Evolutionary conservation across 2,797 vertebrate species (phyloP).

Genomic region (Pitangus sulphuratus): DNA sequence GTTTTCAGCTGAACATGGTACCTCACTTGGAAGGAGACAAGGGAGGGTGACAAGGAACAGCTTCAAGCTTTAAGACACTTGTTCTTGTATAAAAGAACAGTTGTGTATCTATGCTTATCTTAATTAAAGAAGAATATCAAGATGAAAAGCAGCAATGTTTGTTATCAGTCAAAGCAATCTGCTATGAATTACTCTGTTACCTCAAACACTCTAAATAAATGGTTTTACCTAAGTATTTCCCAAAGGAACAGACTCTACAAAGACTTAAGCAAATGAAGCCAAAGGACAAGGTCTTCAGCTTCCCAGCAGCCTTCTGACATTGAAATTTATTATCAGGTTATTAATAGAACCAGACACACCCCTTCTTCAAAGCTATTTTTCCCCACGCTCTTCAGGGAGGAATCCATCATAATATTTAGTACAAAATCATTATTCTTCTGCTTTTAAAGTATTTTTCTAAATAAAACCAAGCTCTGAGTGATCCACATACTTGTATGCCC

Average conservation of each 20-base stretch:
- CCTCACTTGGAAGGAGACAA: background rate
- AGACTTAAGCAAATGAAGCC: background rate
- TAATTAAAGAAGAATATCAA: background rate
- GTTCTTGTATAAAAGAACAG: background rate
- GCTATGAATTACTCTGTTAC: background rate
- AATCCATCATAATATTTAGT: background rate
- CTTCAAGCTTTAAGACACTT: background rate
- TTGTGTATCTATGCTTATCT: background rate
- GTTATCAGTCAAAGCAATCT: background rate
- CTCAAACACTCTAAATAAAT: background rate
- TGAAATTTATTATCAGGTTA: background rate
- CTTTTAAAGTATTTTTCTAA: background rate
- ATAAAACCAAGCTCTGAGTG: background rate
- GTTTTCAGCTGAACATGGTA: background rate
- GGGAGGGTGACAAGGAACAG: background rate
- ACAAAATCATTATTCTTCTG: background rate
- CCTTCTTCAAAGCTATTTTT: background rate
- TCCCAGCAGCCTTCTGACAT: background rate
- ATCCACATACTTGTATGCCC: background rate
- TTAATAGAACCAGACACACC: background rate
- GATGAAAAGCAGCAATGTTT: background rate
- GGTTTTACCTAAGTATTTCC: background rate
- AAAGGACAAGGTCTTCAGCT: background rate
- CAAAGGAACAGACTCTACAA: background rate
- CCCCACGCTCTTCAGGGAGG: background rate